phyloP scores from a whole-genome alignment of 2,113 vertebrate species.

The Halichoerus grypus region DNA sequence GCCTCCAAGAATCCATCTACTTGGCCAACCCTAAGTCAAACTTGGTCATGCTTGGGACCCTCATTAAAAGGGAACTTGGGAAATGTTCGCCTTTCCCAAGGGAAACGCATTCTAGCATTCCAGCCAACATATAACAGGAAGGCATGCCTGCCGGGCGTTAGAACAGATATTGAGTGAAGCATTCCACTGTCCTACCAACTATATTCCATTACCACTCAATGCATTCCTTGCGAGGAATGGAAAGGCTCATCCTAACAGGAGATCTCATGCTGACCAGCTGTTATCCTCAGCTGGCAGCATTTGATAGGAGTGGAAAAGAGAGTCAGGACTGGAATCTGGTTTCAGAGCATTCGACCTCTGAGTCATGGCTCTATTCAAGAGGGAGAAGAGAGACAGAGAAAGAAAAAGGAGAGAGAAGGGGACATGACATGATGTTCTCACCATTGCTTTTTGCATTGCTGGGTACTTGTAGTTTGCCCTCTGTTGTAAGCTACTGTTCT shows the following conservation, averaged over 20 bases:
- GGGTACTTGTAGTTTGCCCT: neutral
- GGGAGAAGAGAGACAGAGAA: neutral
- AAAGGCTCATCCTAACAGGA: neutral
- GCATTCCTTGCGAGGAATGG: neutral
- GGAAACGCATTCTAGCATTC: neutral
- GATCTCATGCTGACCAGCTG: neutral
- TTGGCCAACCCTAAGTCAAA: neutral
- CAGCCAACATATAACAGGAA: neutral
- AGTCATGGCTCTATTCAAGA: neutral
- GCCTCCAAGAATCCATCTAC: neutral
- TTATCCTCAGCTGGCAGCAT: neutral
- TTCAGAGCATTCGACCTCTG: neutral
- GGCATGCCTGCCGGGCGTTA: fast-evolving
- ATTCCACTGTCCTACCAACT: neutral
- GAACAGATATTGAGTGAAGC: neutral
- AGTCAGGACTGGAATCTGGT: neutral
- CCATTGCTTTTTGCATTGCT: neutral
- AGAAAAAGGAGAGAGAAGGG: neutral
- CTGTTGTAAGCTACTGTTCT: neutral
- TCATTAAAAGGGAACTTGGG: neutral
- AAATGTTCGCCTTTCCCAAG: neutral
- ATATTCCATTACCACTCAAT: neutral
- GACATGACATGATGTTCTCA: neutral
- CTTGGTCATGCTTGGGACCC: neutral
- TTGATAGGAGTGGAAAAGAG: neutral